Evolutionary conservation across 2,888 invertebrate species (phyloP).

Genomic region (Aphodius granarius): DNA sequence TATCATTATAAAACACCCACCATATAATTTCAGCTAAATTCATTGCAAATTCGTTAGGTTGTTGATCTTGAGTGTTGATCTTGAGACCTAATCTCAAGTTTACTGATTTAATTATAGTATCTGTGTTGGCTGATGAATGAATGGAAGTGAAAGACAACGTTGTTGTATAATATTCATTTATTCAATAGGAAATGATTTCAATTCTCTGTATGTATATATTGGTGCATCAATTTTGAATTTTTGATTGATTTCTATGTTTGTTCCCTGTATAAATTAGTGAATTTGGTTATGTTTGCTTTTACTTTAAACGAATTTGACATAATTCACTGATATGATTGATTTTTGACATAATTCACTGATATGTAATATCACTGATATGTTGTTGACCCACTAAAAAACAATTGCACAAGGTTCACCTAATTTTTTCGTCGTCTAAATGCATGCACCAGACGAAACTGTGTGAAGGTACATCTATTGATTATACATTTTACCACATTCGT

Average conservation of each 20-base stretch:
- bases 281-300: constrained; percentile 75
- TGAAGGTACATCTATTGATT: neutral
- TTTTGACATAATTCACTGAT: constrained; percentile 81
- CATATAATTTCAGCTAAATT: neutral
- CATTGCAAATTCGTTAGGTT: neutral
- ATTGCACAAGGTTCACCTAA: neutral
- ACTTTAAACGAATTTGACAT: constrained; percentile 59
- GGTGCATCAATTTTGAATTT: too few species aligned
- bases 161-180: too few species aligned
- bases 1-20: neutral
- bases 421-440: neutral
- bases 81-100: neutral
- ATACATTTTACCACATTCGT: neutral
- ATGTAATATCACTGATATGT: too few species aligned
- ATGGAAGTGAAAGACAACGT: too few species aligned
- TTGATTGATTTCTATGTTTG: too few species aligned
- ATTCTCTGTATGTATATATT: too few species aligned
- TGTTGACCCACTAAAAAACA: neutral
- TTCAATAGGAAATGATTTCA: too few species aligned
- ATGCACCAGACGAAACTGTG: neutral
- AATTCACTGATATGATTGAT: constrained; percentile 62
- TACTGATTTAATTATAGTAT: neutral
- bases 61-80: too few species aligned
- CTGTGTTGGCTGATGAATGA: neutral
- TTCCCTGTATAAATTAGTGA: too few species aligned